Evolutionary conservation across 1,140 invertebrate genomes (phyloP), one percentile per base, ranked within the genome.

Genomic region (Lepidurus packardi): DNA sequence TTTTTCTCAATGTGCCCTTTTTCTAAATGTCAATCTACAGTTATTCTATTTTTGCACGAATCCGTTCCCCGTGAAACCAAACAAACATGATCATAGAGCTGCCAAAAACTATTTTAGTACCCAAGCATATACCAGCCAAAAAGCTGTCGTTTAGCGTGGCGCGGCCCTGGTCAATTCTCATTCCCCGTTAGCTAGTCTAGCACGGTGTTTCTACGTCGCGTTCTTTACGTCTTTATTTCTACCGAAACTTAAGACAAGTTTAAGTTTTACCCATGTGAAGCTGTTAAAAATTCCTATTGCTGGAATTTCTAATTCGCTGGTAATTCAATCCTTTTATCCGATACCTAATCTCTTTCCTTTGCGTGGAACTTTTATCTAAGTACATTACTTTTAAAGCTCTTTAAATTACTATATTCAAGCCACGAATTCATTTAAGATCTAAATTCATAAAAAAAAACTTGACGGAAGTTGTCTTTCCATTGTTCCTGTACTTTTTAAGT

Each of bases 51-150:
- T 34, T 65, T 65, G 16, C 16, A 21, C 21, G 16, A 9, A 7
- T 65, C 53, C 21, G 16, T 65, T 65, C 53, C 16, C 53, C 53
- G 21, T 21, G 16, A 65, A 65, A 21, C 21, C 53, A 65, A 65
- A 65, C 53, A 65, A 65, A 65, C 53, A 65, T 65, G 21, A 13
- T 65, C 34, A 21, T 21, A 21, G 21, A 65, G 53, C 53, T 65
- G 53, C 53, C 53, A 65, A 65, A 65, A 65, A 65, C 53, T 65
- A 65, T 65, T 65, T 65, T 65, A 21, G 53, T n/a, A n/a, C 53
- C 8, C 21, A 65, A 65, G 53, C 53, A 21, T 21, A 65, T 34
- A 34, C 34, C 53, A 21, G 53, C 53, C 53, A 65, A 65, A 65
- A 65, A 13, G 53, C 53, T 65, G 53, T 65, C 53, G 16, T 21